These are phyloP conservation scores for Paedocypris micromegethes DNA, from an alignment of 2,797 vertebrate species.

Conservation along the genomic window DNA sequence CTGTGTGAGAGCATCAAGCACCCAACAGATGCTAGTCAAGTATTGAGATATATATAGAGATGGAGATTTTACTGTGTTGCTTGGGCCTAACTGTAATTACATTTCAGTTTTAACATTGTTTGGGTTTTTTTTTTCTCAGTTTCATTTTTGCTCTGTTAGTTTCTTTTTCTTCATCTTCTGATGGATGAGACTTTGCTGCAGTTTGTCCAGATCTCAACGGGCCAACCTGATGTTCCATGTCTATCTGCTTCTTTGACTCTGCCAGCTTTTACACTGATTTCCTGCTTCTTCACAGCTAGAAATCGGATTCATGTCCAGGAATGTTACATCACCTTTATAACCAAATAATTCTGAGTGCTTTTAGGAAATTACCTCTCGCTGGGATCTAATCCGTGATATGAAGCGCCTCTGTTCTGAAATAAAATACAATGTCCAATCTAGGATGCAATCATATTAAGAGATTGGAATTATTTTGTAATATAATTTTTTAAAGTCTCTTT, in stretches of 20 bases:
- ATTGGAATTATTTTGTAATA: constrained; percentile 44
- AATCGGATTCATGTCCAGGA: constrained; percentile 56
- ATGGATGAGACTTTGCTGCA: constrained; percentile 65
- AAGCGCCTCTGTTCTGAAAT: constrained; percentile 50
- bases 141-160: constrained; percentile 48
- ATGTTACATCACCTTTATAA: constrained; percentile 61
- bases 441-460: constrained; percentile 57
- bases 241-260: constrained; percentile 53
- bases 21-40: constrained; percentile 70
- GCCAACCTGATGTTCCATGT: constrained; percentile 55
- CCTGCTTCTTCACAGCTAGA: constrained; percentile 57
- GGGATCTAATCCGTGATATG: constrained; percentile 49
- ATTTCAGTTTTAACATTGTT: constrained; percentile 46
- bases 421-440: constrained; percentile 57
- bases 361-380: constrained; percentile 62
- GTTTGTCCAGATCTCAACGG: constrained; percentile 63
- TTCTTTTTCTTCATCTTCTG: constrained; percentile 36
- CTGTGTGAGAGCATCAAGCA: constrained; percentile 75
- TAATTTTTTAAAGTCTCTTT: constrained; percentile 36
- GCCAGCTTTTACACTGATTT: constrained; percentile 64
- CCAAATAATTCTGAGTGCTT: constrained; percentile 67
- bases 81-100: constrained; percentile 44
- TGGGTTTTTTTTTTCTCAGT: constrained; percentile 58
- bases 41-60: constrained; percentile 48
- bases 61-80: constrained; percentile 35